These are phyloP conservation scores for Erinaceus europaeus DNA, from an alignment of 2,113 vertebrate species.

Conservation along the genomic window DNA sequence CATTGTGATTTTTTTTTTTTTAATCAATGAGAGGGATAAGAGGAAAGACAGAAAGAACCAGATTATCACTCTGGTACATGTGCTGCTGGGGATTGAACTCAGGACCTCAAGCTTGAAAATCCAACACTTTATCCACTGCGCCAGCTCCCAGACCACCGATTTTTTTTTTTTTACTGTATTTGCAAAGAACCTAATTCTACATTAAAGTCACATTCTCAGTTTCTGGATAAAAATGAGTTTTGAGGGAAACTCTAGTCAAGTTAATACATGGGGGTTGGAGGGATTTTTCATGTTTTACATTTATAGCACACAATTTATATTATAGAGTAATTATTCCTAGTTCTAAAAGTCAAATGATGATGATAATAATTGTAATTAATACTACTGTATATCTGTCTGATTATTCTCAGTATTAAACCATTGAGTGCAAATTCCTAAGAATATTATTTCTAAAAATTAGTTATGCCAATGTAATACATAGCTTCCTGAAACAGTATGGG, in stretches of 20 bases:
- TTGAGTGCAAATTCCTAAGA: neutral
- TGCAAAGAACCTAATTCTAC: neutral
- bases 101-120: too few species aligned
- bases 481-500: too few species aligned
- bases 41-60: too few species aligned
- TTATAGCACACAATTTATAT: neutral
- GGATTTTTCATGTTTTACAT: neutral
- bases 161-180: too few species aligned
- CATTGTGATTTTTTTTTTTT: too few species aligned
- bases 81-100: too few species aligned
- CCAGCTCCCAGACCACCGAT: too few species aligned
- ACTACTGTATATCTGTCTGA: neutral
- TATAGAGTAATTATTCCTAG: neutral
- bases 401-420: neutral
- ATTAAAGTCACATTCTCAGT: neutral
- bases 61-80: too few species aligned
- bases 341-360: neutral
- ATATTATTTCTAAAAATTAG: slow-evolving; percentile 7
- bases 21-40: too few species aligned
- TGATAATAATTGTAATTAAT: neutral
- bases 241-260: neutral
- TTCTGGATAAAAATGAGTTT: neutral
- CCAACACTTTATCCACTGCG: too few species aligned
- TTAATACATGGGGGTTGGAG: neutral
- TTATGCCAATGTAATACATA: neutral